Base-by-base conservation (phyloP, 2,113 vertebrate genomes). In the Stegostoma tigrinum region DNA sequence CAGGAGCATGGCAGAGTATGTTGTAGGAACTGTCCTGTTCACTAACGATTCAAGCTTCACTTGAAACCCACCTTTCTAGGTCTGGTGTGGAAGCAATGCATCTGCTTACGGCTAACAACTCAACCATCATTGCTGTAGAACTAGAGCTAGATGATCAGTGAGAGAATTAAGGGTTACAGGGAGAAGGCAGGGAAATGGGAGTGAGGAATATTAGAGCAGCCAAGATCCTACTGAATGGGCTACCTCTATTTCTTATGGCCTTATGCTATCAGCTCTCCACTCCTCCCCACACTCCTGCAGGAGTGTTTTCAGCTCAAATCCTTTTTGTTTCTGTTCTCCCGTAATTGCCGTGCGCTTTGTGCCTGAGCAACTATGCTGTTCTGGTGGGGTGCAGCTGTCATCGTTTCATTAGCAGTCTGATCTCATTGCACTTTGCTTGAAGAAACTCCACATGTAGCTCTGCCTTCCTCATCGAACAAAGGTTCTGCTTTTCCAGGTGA, bases 401-500 rank as follows among this genome's bases (percentile, higher is more conserved):
- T 64, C 17, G 83, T 45, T 45, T 45, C 83, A 8, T 61, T 48
- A 48, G 2, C 48, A 48, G 48, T 61, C 55, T 61, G 55, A 61
- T 8, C 55, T 12, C 42, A 8, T 72, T 95, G 93, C 27, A 23
- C 23, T 24, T 52, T 95, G 67, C 17, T 68, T 52, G 38, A 70
- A 52, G 14, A 52, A 72, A 72, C 21, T 23, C 24, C 19, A 21
- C 21, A 15, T 17, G 30, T 17, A 61, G 55, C 12, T 4, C 45
- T 72, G 23, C 7, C 19, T 34, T 30, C 10, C 87, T 90, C 87
- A 64, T 23, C 6, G 38, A 21, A 91, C 95, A 30, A 8, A 83
- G 75, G 94, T 86, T 85, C 52, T 78, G 52, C 94, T 95, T 96
- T 96, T 96, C 94, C 97, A 99, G 99, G 98, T 99, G 96, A 98